A percentile compares a stretch with the other conserved stretches of the same genome.
Evolutionary conservation across 2,797 vertebrate genomes (phyloP).

Genomic region (Ctenochaetus hawaiiensis): DNA sequence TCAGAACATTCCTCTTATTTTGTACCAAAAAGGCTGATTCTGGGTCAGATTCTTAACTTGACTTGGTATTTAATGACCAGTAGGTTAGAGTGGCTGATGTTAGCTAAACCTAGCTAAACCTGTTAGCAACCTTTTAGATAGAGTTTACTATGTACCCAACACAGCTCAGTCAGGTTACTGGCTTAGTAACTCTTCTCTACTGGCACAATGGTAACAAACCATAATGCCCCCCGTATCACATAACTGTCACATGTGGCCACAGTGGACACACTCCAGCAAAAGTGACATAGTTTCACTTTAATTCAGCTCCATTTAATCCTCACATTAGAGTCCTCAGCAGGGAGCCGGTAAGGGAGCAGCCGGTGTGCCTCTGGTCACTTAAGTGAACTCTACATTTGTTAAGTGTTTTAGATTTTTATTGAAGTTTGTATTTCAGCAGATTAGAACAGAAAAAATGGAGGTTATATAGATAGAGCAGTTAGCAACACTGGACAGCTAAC

Average conservation of each 20-base stretch:
- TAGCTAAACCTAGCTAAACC: too few relatives aligned
- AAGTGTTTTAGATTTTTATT: not conserved
- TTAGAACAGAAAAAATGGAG: not conserved
- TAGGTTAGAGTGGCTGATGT: not conserved
- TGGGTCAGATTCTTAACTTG: too few relatives aligned
- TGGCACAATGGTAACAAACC: too few relatives aligned
- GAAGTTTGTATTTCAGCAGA: not conserved
- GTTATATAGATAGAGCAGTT: too few relatives aligned
- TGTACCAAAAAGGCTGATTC: too few relatives aligned
- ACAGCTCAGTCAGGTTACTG: too few relatives aligned
- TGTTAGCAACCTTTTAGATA: too few relatives aligned
- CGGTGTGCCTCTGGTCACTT: not conserved
- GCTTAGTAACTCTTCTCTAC: not conserved
- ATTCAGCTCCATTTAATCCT: conserved; percentile 4
- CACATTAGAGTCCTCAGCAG: not conserved
- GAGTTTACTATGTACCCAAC: not conserved
- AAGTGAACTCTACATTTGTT: not conserved
- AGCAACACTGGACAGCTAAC: not conserved
- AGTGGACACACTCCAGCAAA: not conserved
- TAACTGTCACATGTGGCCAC: not conserved
- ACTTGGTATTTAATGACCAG: not conserved
- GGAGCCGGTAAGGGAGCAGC: not conserved
- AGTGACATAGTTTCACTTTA: not conserved
- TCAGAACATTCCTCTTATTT: too few relatives aligned
- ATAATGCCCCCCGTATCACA: not conserved